Evolutionary conservation across 2,113 vertebrate genomes (phyloP).

Genomic region (Gopherus flavomarginatus): DNA sequence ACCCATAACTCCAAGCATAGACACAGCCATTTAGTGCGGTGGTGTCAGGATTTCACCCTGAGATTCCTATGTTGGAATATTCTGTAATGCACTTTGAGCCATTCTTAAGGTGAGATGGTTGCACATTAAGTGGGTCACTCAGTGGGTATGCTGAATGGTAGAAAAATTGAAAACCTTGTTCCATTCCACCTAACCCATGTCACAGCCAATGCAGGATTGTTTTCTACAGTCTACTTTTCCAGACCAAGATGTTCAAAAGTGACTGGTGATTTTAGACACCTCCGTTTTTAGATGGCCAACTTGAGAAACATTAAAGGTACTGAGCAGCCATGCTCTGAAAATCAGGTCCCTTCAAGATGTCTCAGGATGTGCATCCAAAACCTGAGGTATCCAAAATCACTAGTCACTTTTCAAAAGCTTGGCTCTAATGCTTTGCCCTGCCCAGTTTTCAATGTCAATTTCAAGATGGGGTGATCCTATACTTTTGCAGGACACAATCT

Average conservation of each 20-base stretch:
- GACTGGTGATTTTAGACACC: not conserved
- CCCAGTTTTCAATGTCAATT: not conserved
- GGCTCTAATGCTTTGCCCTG: not conserved
- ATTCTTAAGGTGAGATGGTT: not conserved
- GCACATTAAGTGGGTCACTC: not conserved
- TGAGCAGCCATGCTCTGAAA: not conserved
- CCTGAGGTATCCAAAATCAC: not conserved
- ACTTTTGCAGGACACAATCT: not conserved
- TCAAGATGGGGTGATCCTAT: not conserved
- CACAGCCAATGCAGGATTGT: not conserved
- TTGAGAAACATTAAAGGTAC: not conserved
- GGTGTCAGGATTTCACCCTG: not conserved
- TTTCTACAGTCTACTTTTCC: not conserved
- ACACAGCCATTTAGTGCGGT: not conserved
- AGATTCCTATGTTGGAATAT: not conserved
- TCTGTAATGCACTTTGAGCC: not conserved
- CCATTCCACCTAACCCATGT: not conserved
- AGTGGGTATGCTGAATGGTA: not conserved
- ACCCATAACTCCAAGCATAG: not conserved
- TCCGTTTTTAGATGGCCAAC: not conserved
- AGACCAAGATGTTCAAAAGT: not conserved
- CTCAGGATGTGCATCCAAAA: not conserved
- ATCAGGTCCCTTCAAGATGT: not conserved
- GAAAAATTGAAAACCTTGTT: not conserved
- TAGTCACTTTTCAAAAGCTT: not conserved